Evolutionary conservation across 1,140 invertebrate species (phyloP), one percentile per base, ranked within the genome.

Genomic region (Linepithema humile): DNA sequence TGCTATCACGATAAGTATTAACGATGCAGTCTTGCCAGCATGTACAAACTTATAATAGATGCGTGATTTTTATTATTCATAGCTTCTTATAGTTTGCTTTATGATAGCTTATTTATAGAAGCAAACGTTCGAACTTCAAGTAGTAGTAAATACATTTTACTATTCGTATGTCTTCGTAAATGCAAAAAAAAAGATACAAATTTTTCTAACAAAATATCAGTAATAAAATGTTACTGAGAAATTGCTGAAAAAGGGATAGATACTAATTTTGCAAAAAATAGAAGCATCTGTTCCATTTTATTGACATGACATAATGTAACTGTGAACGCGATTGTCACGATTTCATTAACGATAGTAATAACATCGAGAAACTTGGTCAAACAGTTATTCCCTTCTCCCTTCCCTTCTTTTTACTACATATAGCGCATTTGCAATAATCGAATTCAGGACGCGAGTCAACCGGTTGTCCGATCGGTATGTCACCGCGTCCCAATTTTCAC

Each of bases 401-500:
- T n/a, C n/a, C n/a, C n/a, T n/a, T n/a, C n/a, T n/a, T n/a, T n/a
- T n/a, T n/a, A n/a, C n/a, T n/a, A n/a, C 57, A 1, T n/a, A 40
- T 26, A 65, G 50, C 20, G 15, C n/a, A 62, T 75, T 75, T 43
- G 50, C 20, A 45, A 38, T 26, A 7, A 20, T 26, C 48, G 40
- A 70, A 88, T 85, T 88, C 72, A 55, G 64, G 69, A 69, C 86
- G 48, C 40, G 62, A 85, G 73, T 55, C 48, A 75, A 77, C 60
- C 48, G 48, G 86, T 88, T 77, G 83, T 45, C 9, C 43, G 53
- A 74, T 70, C 64, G 60, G 59, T 62, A 75, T 35, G 69, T 85
- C 57, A 38, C 72, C 20, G 72, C 20, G 86, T 88, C 74, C 85
- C 50, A 85, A 88, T 88, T 88, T 88, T 85, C 84, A n/a, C 50